A percentile compares a stretch with the other conserved stretches of the same genome.
Conservation (phyloP, 1,140 invertebrate species). For the Drosophila asahinai region DNA sequence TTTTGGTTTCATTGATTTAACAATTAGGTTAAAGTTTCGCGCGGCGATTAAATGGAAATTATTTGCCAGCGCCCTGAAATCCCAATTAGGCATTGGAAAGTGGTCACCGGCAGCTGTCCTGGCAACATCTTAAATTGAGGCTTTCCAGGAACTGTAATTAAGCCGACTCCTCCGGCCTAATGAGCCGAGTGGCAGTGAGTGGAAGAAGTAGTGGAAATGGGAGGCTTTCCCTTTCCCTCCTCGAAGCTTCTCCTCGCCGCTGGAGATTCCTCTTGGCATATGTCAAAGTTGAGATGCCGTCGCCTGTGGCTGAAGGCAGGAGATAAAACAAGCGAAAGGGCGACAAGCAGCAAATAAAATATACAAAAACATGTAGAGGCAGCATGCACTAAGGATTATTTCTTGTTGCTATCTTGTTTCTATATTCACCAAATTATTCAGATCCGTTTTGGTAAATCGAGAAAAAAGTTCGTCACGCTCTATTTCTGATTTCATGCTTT, state of each 20-base stretch:
- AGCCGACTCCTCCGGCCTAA: constrained; percentile 26
- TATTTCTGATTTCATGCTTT: no score
- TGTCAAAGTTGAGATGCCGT: constrained; percentile 56
- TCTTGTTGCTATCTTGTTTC: no score
- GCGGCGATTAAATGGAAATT: constrained; percentile 50
- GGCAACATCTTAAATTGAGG: constrained; percentile 45
- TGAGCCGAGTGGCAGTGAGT: constrained; percentile 19
- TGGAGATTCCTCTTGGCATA: constrained; percentile 34
- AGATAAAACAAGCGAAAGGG: constrained; percentile 32
- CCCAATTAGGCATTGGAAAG: constrained; percentile 49
- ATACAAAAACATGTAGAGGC: background rate
- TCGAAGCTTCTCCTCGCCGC: background rate
- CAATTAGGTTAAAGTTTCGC: constrained; percentile 60
- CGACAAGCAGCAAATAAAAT: constrained; percentile 28
- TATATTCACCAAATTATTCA: no score
- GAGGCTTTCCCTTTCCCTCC: background rate
- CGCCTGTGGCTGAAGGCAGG: constrained; percentile 38
- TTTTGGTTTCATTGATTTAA: constrained; percentile 74
- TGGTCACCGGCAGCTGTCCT: constrained; percentile 40
- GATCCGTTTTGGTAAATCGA: no score
- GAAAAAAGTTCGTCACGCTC: no score
- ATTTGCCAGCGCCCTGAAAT: constrained; percentile 38
- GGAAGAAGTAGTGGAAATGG: background rate
- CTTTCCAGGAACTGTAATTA: constrained; percentile 43
- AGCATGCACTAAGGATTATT: constrained; percentile 11